phyloP scores from a whole-genome alignment of 2,888 invertebrate genomes.

The Tachina fera region DNA sequence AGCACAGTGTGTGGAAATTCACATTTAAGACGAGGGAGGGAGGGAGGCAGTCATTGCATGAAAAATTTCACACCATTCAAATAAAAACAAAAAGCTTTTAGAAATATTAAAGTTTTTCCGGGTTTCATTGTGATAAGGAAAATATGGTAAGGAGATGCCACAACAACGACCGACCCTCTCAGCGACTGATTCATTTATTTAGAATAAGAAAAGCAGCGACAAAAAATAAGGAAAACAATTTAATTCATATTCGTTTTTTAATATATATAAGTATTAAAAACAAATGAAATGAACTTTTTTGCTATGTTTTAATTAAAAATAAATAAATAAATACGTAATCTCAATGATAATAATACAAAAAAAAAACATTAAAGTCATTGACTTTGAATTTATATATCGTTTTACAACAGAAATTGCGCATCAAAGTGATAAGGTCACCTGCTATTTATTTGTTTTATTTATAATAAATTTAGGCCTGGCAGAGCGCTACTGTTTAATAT shows the following conservation, averaged over 20 bases:
- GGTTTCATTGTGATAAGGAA: slow-evolving; percentile 58
- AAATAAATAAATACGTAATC: slow-evolving; percentile 13
- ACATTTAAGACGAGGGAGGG: neutral
- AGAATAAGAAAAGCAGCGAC: slow-evolving; percentile 3
- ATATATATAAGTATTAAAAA: neutral
- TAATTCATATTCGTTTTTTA: neutral
- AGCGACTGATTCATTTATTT: slow-evolving; percentile 38
- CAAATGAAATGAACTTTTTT: slow-evolving; percentile 11
- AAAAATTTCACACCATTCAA: slow-evolving; percentile 41
- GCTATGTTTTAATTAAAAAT: slow-evolving; percentile 27
- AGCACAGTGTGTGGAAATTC: neutral
- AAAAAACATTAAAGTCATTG: slow-evolving; percentile 48
- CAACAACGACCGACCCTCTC: slow-evolving; percentile 4
- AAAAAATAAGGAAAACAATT: neutral
- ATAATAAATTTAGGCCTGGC: neutral
- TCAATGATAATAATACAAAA: slow-evolving; percentile 31
- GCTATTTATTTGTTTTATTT: neutral
- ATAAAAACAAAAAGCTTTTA: slow-evolving; percentile 55
- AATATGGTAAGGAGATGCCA: slow-evolving; percentile 28
- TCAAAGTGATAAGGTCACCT: slow-evolving; percentile 4
- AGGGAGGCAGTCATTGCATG: slow-evolving; percentile 27
- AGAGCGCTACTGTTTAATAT: neutral
- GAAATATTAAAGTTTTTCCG: slow-evolving; percentile 70
- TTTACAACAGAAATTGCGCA: slow-evolving; percentile 6
- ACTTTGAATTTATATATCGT: slow-evolving; percentile 38